phyloP scores from a whole-genome alignment of 2,888 invertebrate genomes.

The Trachelus stipa region DNA sequence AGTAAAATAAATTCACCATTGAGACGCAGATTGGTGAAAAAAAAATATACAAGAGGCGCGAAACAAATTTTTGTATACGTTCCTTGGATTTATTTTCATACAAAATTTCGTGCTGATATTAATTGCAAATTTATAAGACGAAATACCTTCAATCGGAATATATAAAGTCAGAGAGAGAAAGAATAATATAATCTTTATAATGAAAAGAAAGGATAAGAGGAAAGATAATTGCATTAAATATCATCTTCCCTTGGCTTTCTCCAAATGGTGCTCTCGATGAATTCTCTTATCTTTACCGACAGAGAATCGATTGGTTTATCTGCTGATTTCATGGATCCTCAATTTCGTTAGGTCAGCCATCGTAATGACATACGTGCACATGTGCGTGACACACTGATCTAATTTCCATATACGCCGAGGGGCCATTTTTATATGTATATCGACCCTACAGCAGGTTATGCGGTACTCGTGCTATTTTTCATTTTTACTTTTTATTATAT shows the following conservation, averaged over 20 bases:
- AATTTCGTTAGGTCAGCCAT: background rate
- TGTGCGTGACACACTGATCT: constrained; percentile 24
- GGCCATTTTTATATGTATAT: background rate
- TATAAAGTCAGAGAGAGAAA: background rate
- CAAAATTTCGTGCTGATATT: background rate
- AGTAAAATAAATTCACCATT: background rate
- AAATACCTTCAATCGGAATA: background rate
- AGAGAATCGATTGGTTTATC: background rate
- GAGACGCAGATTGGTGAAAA: too few relatives aligned
- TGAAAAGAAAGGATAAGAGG: background rate
- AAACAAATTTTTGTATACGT: too few relatives aligned
- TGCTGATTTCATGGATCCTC: background rate
- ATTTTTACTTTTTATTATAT: background rate
- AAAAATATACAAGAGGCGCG: too few relatives aligned
- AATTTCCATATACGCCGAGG: constrained; percentile 10
- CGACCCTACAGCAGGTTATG: background rate
- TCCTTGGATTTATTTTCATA: background rate
- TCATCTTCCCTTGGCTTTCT: background rate
- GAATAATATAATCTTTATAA: background rate
- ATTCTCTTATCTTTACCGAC: background rate
- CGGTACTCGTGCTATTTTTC: background rate
- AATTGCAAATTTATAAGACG: background rate
- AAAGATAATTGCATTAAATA: background rate
- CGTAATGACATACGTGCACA: constrained; percentile 7
- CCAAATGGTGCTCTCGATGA: background rate